phyloP scores from a whole-genome alignment of 2,113 vertebrate species.

The cattle (Bos taurus) region ARS-UCD2.0 NC_037352.1:40645501-40646000 shows the following conservation, averaged over 20 bases:
- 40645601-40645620: rapidly evolving
- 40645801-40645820: not conserved
- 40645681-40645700: not conserved
- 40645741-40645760: no score
- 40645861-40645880: not conserved
- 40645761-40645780: not conserved
- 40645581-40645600: not conserved
- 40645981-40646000: not conserved
- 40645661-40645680: not conserved
- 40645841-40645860: not conserved
- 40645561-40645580: not conserved
- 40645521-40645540: no score
- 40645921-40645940: not conserved
- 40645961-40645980: not conserved
- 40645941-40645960: not conserved
- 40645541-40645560: not conserved
- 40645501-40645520: not conserved
- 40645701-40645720: not conserved
- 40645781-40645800: no score
- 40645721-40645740: rapidly evolving
- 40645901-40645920: not conserved
- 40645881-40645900: not conserved
- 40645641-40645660: not conserved
- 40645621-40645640: not conserved
- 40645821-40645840: not conserved